These are phyloP conservation scores for Galleria mellonella DNA, from an alignment of 1,140 invertebrate genomes.

Conservation along the genomic window DNA sequence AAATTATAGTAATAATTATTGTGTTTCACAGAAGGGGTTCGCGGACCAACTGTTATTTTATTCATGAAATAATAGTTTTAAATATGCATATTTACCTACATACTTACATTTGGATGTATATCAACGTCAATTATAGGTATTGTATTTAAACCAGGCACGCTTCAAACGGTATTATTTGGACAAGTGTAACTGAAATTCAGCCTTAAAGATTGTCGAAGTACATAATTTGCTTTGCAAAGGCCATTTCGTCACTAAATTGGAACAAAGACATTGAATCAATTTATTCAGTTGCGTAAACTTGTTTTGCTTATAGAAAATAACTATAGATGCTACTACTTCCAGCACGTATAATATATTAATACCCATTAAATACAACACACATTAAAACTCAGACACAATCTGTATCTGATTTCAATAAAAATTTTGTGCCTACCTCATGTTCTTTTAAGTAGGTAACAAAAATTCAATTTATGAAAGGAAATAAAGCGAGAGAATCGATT, in stretches of 20 bases:
- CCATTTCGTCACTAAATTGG: conserved; percentile 24
- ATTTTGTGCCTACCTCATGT: no score
- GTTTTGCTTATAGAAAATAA: neutral
- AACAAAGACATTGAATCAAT: conserved; percentile 45
- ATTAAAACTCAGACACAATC: no score
- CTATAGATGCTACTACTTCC: no score
- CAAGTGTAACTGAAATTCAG: conserved; percentile 54
- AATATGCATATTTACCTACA: no score
- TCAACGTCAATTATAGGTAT: neutral
- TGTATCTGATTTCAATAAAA: no score
- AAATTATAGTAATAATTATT: neutral
- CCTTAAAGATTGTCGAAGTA: conserved; percentile 17
- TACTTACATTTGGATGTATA: neutral
- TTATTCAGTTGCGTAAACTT: conserved; percentile 40
- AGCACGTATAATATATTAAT: no score
- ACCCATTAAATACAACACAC: no score
- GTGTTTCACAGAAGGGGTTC: conserved; percentile 6
- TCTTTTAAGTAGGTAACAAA: no score
- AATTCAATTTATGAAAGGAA: no score
- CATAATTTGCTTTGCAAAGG: conserved; percentile 12
- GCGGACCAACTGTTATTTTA: conserved; percentile 13
- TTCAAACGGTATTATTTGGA: conserved; percentile 40
- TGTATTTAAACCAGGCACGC: conserved; percentile 43
- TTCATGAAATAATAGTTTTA: neutral
- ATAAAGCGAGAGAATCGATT: no score